A percentile compares a stretch with the other conserved stretches of the same genome.
These are phyloP conservation scores for Amphilophus citrinellus DNA, from an alignment of 2,113 vertebrate genomes.

Conservation along the genomic window DNA sequence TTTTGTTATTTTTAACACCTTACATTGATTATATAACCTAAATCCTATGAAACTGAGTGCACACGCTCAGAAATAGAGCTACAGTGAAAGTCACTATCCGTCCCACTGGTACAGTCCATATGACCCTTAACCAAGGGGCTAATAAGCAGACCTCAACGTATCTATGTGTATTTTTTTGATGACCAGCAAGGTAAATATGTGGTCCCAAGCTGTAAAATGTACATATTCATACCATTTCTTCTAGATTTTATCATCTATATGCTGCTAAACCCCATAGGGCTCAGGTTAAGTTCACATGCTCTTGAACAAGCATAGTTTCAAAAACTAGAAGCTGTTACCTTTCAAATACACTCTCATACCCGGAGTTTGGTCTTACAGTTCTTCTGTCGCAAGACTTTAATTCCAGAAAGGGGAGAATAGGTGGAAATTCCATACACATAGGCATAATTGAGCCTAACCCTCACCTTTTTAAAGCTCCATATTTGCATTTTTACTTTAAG, in stretches of 20 bases:
- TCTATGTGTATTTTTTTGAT: not conserved
- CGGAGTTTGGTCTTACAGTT: too few relatives aligned
- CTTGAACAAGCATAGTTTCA: not conserved
- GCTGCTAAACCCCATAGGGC: too few relatives aligned
- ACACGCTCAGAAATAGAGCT: not conserved
- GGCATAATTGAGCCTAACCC: too few relatives aligned
- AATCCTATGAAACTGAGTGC: not conserved
- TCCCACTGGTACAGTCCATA: not conserved
- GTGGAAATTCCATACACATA: too few relatives aligned
- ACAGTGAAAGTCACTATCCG: not conserved
- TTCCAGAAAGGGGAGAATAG: too few relatives aligned
- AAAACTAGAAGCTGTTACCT: not conserved
- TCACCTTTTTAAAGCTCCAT: too few relatives aligned
- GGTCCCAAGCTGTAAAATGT: not conserved
- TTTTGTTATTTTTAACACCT: constrained; percentile 1
- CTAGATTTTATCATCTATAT: not conserved
- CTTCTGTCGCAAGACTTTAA: too few relatives aligned
- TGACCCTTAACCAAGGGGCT: not conserved
- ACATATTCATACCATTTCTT: not conserved
- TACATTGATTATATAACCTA: not conserved
- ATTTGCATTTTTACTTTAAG: too few relatives aligned
- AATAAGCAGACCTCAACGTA: not conserved
- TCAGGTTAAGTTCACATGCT: too few relatives aligned
- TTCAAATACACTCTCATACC: too few relatives aligned
- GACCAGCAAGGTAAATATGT: not conserved